Evolutionary conservation across 2,113 vertebrate genomes (phyloP), one percentile per base, ranked within the genome.

Genomic region (Hyla sarda): DNA sequence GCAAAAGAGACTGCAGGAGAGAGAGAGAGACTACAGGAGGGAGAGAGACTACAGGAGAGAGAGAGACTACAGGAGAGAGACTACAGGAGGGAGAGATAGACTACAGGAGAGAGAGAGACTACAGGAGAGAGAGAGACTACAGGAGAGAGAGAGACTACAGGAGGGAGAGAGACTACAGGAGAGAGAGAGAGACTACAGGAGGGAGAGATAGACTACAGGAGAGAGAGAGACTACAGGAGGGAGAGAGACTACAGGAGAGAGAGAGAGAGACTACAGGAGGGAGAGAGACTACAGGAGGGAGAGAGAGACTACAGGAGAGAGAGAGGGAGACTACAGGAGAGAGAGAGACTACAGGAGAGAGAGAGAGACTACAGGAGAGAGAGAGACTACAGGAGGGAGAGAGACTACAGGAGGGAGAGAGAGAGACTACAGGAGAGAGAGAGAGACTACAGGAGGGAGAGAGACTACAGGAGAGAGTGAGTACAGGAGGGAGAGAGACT

Each of bases 61-160:
- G 25, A 69, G 65, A 30, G 25, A 41, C 16, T 10, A 45, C 1
- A 11, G 10, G n/a, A 25, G 48, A 23, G 56, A 16, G 56, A 19
- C 65, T 65, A 23, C 60, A 65, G 28, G 32, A 11, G n/a, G n/a
- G n/a, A n/a, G n/a, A n/a, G n/a, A n/a, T n/a, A n/a, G n/a, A n/a
- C n/a, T n/a, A n/a, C n/a, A 10, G 65, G 14, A 30, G 25, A 69
- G 71, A 41, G 67, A 45, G 67, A 34, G 6, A 21, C 12, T 11
- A 62, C 60, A 32, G 65, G 25, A 69, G 65, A 14, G 25, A 69
- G 65, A 69, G 30, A 72, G n/a, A n/a, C n/a, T n/a, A n/a, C n/a
- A n/a, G n/a, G 69, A 37, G 34, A 23, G 69, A 41, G 32, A 72
- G 69, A 72, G 69, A 17, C 69, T 72, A 32, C 69, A 72, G 69